Evolutionary conservation across 2,113 vertebrate genomes (phyloP), one percentile per base, ranked within the genome.

Genomic region (Meleagris gallopavo): DNA sequence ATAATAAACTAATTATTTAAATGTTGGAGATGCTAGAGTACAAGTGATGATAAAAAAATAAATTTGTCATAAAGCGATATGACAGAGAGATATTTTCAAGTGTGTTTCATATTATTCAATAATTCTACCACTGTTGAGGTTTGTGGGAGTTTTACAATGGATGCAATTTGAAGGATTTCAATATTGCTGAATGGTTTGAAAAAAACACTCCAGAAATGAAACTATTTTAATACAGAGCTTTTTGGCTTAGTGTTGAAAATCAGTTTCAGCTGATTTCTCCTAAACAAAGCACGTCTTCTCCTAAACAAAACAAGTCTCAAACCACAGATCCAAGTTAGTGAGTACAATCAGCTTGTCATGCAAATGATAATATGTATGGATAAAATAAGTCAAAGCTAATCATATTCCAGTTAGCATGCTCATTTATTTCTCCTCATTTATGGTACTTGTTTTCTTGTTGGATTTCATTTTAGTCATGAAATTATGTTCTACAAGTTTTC

Each of bases 311-410:
- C 52, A 29, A 54, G 27, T 54, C 48, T 50, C 36, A 62, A 87
- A 55, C 18, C 10, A 55, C 20, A 74, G 38, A 34, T 21, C 30
- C 3, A 36, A 78, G 21, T 65, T 78, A 50, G 5, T 71, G 22
- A 75, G 15, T 82, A 65, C 12, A 94, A 80, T 70, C 50, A 86
- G 9, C 57, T 54, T 83, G 32, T 70, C 69, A 93, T 88, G 18
- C 71, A 48, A 86, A 71, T 30, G 22, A 27, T 79, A 71, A 89
- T 75, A 78, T 7, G 11, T 58, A 52, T 62, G 32, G 48, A 71
- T 92, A 89, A 94, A 93, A 83, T 62, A 91, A 88, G 24, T 74
- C 43, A 69, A 69, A 94, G 45, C 5, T 55, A 92, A 73, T 65
- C 92, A 52, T 19, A 57, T 54, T 77, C 43, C 21, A 78, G 91